phyloP scores from a whole-genome alignment of 2,797 vertebrate species.

The Acipenser oxyrinchus region DNA sequence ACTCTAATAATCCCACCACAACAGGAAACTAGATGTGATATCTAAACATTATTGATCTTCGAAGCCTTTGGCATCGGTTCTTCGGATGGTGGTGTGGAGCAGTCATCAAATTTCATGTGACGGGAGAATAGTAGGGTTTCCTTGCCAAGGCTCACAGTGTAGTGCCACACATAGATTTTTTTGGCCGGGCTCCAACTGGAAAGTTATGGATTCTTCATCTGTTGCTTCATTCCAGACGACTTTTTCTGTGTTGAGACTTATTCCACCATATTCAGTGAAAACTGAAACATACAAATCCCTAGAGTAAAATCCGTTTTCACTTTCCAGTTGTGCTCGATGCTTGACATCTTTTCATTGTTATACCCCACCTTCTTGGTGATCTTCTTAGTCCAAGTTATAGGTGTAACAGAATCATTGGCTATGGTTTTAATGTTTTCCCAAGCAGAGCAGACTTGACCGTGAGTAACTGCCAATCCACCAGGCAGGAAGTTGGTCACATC shows the following conservation, averaged over 20 bases:
- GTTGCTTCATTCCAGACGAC: slow-evolving; percentile 13
- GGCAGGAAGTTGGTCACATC: not conserved
- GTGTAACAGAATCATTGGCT: slow-evolving; percentile 10
- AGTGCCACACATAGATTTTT: slow-evolving; percentile 10
- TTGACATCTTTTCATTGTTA: not conserved
- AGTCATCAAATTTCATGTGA: slow-evolving; percentile 1
- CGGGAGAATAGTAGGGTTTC: not conserved
- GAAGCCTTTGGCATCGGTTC: not conserved
- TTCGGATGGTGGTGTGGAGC: not conserved
- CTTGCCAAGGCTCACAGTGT: not conserved
- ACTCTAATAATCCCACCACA: too few relatives aligned
- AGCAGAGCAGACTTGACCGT: not conserved
- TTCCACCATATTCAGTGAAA: slow-evolving; percentile 5
- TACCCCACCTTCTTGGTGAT: slow-evolving; percentile 14
- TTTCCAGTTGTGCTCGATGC: not conserved
- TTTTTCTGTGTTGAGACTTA: not conserved
- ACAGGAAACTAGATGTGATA: too few relatives aligned
- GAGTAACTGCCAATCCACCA: not conserved
- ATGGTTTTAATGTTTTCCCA: slow-evolving; percentile 5
- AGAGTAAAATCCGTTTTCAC: not conserved
- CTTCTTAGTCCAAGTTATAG: slow-evolving; percentile 9
- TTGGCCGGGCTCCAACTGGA: not conserved
- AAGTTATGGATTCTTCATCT: not conserved
- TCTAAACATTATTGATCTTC: too few relatives aligned
- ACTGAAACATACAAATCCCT: not conserved